phyloP scores from a whole-genome alignment of 2,888 invertebrate species.

The Eutolmus rufibarbis region DNA sequence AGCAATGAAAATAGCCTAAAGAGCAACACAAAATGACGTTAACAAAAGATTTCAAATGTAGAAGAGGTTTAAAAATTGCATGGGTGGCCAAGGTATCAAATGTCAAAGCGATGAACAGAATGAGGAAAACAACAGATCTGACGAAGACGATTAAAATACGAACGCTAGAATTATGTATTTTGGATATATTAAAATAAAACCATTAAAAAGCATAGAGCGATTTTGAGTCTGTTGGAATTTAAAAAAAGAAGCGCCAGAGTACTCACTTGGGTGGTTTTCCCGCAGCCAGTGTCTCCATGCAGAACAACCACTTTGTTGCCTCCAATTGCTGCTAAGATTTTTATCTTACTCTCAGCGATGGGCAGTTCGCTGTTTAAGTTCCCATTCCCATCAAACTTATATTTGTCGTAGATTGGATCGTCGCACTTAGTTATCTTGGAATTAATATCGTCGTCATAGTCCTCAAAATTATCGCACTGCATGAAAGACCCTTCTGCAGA shows the following conservation, averaged over 20 bases:
- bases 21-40: too few relatives aligned
- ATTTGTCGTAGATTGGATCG: conserved; percentile 55
- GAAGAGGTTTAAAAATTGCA: too few relatives aligned
- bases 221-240: too few relatives aligned
- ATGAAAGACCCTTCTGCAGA: conserved; percentile 13
- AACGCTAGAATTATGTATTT: too few relatives aligned
- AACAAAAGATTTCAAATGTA: too few relatives aligned
- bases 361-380: conserved; percentile 56
- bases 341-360: conserved; percentile 54
- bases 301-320: conserved; percentile 76
- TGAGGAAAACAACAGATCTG: too few relatives aligned
- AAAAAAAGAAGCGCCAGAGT: conserved; percentile 8
- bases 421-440: conserved; percentile 50
- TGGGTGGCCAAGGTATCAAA: too few relatives aligned
- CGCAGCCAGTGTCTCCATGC: conserved; percentile 94
- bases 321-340: conserved; percentile 74
- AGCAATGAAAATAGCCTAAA: too few relatives aligned
- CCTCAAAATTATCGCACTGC: conserved; percentile 32
- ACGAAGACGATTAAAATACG: too few relatives aligned
- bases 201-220: neutral
- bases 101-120: too few relatives aligned
- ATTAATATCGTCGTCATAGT: conserved; percentile 43
- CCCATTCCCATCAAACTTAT: conserved; percentile 55
- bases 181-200: too few relatives aligned
- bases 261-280: conserved; percentile 79